Evolutionary conservation across 2,797 vertebrate genomes (phyloP).

Genomic region (Urosaurus nigricauda): DNA sequence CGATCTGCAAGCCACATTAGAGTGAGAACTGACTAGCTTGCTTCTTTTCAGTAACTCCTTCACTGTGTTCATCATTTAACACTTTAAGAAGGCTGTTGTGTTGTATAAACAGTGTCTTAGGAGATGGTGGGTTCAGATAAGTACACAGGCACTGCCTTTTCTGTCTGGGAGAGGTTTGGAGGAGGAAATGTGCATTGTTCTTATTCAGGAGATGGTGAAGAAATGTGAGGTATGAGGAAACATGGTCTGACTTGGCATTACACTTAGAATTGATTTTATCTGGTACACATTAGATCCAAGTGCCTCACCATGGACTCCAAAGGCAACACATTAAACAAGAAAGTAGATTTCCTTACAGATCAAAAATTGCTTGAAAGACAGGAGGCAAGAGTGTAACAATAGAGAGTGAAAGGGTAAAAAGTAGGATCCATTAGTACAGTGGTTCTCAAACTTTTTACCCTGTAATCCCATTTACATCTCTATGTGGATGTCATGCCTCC

Average conservation of each 20-base stretch:
- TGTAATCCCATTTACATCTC: too few relatives aligned
- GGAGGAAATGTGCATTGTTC: background rate
- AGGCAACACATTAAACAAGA: background rate
- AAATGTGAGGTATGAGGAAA: constrained; percentile 9
- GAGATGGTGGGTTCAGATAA: background rate
- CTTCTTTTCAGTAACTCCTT: background rate
- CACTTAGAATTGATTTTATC: background rate
- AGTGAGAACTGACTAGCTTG: too few relatives aligned
- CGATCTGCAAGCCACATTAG: background rate
- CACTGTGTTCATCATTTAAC: background rate
- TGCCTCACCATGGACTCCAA: background rate
- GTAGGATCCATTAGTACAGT: too few relatives aligned
- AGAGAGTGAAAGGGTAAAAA: background rate
- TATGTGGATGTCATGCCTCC: too few relatives aligned
- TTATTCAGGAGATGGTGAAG: background rate
- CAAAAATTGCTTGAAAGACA: background rate
- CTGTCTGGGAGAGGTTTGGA: background rate
- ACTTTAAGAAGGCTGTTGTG: background rate
- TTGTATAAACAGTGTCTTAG: background rate
- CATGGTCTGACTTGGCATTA: background rate
- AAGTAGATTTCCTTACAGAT: background rate
- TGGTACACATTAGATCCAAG: too few relatives aligned
- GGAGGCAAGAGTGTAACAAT: background rate
- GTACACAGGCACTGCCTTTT: background rate
- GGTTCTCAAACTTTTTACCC: too few relatives aligned